These are phyloP conservation scores for Achroia grisella DNA, from an alignment of 1,140 invertebrate species.

Conservation along the genomic window DNA sequence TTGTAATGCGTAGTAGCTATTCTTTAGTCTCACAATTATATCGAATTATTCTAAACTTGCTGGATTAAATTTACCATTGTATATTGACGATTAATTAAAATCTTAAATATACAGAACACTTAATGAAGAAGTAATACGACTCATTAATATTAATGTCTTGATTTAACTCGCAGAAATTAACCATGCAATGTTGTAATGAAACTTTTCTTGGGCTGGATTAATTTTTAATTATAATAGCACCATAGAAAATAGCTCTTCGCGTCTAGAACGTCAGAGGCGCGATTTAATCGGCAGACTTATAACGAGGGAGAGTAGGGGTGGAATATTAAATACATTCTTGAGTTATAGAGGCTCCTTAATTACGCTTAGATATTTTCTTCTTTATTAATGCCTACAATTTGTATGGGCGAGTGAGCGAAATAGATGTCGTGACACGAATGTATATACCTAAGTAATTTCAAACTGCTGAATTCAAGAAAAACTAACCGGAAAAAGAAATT, in stretches of 20 bases:
- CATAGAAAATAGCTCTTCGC: slow-evolving; percentile 32
- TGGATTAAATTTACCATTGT: too few relatives aligned
- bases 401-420: slow-evolving; percentile 18
- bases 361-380: slow-evolving; percentile 31
- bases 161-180: slow-evolving; percentile 18
- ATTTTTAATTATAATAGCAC: slow-evolving; percentile 65
- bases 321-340: slow-evolving; percentile 54
- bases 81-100: too few relatives aligned
- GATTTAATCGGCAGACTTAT: slow-evolving; percentile 58
- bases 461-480: too few relatives aligned
- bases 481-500: too few relatives aligned
- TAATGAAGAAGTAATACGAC: too few relatives aligned
- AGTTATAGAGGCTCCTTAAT: slow-evolving; percentile 53
- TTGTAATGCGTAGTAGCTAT: too few relatives aligned
- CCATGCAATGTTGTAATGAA: slow-evolving; percentile 27
- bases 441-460: not conserved
- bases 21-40: too few relatives aligned
- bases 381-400: slow-evolving; percentile 28
- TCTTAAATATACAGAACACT: too few relatives aligned
- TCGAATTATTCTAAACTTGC: too few relatives aligned
- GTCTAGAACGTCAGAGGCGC: slow-evolving; percentile 48
- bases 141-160: slow-evolving; percentile 16
- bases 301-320: slow-evolving; percentile 33
- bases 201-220: slow-evolving; percentile 44
- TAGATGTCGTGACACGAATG: slow-evolving; percentile 8